Evolutionary conservation across 2,113 vertebrate species (phyloP).

Genomic region (Oostethus manadensis): DNA sequence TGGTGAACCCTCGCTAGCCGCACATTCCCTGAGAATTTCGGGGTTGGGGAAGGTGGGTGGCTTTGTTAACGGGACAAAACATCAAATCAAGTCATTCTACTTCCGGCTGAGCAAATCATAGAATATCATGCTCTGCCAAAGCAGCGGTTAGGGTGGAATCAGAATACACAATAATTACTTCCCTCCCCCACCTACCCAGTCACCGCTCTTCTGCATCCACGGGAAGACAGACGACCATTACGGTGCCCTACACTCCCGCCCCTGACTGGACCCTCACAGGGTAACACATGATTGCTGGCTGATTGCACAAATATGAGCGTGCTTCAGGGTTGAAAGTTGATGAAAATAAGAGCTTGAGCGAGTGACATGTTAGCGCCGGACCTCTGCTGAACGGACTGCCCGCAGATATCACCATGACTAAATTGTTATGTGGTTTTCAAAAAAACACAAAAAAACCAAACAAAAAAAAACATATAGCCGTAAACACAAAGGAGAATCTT

Average conservation of each 20-base stretch:
- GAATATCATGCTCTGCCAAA: conserved; percentile 95
- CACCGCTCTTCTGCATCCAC: conserved; percentile 60
- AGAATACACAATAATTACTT: conserved; percentile 96
- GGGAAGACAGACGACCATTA: conserved; percentile 82
- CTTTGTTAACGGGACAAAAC: conserved; percentile 98
- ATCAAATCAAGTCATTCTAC: conserved; percentile 98
- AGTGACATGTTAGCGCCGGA: conserved; percentile 11
- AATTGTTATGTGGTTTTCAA: neutral
- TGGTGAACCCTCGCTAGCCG: conserved; percentile 81
- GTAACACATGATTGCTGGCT: conserved; percentile 66
- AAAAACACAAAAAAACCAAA: too few species aligned
- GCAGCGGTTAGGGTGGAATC: conserved; percentile 86
- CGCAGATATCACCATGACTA: neutral
- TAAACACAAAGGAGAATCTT: neutral
- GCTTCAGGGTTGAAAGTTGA: conserved; percentile 31
- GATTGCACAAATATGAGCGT: conserved; percentile 64
- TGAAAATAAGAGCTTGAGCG: conserved; percentile 12
- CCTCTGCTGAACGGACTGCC: neutral
- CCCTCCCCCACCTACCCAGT: conserved; percentile 48
- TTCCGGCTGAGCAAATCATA: conserved; percentile 98
- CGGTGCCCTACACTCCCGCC: conserved; percentile 76
- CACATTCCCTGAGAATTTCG: conserved; percentile 87
- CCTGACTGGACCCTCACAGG: conserved; percentile 73
- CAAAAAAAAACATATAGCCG: neutral
- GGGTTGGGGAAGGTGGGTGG: conserved; percentile 50